A percentile compares a stretch with the other conserved stretches of the same genome.
phyloP scores from a whole-genome alignment of 2,888 invertebrate genomes.

The Ornithoptera priamus region DNA sequence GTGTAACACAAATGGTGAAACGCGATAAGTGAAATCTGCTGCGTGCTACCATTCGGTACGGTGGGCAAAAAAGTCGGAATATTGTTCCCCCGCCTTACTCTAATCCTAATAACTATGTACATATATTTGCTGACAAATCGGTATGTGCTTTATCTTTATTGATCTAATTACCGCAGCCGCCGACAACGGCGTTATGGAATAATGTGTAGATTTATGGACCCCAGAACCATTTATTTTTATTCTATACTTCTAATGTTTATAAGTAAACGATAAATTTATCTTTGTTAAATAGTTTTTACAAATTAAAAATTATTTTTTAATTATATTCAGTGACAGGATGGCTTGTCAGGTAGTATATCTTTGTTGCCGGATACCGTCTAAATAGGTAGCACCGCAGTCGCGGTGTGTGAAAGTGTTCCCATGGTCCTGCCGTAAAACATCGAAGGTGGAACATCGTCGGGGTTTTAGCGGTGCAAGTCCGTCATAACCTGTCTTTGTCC shows the following conservation, averaged over 20 bases:
- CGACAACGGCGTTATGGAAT: slow-evolving; percentile 4
- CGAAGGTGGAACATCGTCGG: too few species aligned
- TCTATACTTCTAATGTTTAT: too few species aligned
- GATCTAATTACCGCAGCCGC: slow-evolving; percentile 25
- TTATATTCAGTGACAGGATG: background rate
- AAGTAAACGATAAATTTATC: too few species aligned
- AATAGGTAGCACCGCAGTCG: too few species aligned
- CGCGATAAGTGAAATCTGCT: slow-evolving; percentile 23
- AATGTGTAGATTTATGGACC: slow-evolving; percentile 5
- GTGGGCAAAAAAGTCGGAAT: background rate
- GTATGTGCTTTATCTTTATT: slow-evolving; percentile 30
- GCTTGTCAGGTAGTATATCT: too few species aligned
- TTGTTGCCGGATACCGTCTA: too few species aligned
- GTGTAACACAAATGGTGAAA: slow-evolving; percentile 18
- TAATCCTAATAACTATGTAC: slow-evolving; percentile 11
- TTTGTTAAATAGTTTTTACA: background rate
- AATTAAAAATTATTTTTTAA: background rate
- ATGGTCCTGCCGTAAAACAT: too few species aligned
- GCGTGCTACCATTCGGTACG: slow-evolving; percentile 6
- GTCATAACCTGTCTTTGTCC: too few species aligned
- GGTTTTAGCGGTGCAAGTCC: too few species aligned
- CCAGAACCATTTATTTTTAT: background rate
- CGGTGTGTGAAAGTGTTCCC: too few species aligned
- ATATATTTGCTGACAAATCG: slow-evolving; percentile 26
- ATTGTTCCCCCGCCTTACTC: background rate